Evolutionary conservation across 2,113 vertebrate genomes (phyloP), one percentile per base, ranked within the genome.

Genomic region (Fregata magnificens): DNA sequence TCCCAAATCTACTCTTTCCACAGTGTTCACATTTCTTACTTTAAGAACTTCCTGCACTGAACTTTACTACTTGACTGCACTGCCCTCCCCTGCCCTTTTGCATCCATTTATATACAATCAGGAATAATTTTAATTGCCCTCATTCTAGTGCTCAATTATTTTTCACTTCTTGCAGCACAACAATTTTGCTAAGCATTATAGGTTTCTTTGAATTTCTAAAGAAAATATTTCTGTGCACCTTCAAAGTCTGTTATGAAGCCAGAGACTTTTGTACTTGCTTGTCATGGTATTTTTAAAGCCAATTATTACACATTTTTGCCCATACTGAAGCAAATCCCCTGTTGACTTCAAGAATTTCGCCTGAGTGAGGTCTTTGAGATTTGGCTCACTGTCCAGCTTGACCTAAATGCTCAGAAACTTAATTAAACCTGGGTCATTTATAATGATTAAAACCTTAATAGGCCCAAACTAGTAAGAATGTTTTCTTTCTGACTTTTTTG

Each of bases 281-380:
- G 52, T 79, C 77, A 62, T 22, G 45, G 56, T 79, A 28, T 71
- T 96, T 94, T 87, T 65, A 93, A 96, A 89, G 77, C 70, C 45
- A 95, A 77, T 95, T 94, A 93, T 89, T 82, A 89, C 73, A 91
- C 66, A 82, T 89, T 93, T 95, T 87, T 96, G 78, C 58, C 47
- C 59, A 34, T 42, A 88, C 29, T 91, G 53, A 95, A 90, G 61
- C 49, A 97, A 93, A 95, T 91, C 49, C 81, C 61, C 58, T 55
- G 53, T 5, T 90, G 89, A 86, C 86, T 86, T 86, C 45, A 93
- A 72, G 62, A 81, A 85, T 94, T 95, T 89, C 5, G 47, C 49
- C 72, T 52, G 50, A 96, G 49, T 69, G 73, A 89, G 81, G 83
- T 84, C 81, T 88, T 49, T 61, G 58, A 93, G 83, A 91, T 88